Conservation (phyloP, 2,113 vertebrate species). For the Conger conger region DNA sequence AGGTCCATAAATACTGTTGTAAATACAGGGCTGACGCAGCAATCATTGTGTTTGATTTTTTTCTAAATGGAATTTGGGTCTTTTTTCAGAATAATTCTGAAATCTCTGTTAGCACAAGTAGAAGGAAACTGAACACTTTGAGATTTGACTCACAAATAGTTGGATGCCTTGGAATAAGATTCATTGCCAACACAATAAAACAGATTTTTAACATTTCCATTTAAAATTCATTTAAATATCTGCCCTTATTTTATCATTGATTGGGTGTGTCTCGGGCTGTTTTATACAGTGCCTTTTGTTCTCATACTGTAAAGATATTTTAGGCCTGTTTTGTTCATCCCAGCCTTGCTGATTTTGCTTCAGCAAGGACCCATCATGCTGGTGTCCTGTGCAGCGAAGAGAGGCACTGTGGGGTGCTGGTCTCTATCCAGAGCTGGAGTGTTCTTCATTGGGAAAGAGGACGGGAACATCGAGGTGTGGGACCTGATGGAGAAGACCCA, state of each 20-base stretch:
- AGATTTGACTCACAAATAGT: background rate
- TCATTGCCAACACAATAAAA: too few species aligned
- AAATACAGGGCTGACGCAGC: background rate
- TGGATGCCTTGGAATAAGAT: too few species aligned
- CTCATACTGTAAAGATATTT: background rate
- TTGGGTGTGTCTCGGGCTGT: too few species aligned
- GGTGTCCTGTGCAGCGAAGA: conserved; percentile 66
- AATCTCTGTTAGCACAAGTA: background rate
- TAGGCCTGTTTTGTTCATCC: background rate
- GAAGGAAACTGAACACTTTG: background rate
- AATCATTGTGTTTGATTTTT: background rate
- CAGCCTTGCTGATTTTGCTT: conserved; percentile 18
- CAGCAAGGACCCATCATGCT: conserved; percentile 77
- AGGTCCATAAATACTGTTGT: background rate
- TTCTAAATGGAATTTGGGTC: background rate
- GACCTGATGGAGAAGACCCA: conserved; percentile 84
- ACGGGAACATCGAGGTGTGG: conserved; percentile 89
- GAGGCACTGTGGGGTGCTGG: conserved; percentile 81
- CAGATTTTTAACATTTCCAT: background rate
- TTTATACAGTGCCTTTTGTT: background rate
- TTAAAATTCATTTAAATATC: background rate
- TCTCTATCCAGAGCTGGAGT: conserved; percentile 83
- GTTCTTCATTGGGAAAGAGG: conserved; percentile 83
- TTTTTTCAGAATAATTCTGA: background rate
- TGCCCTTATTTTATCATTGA: too few species aligned